Base-by-base conservation (phyloP, 2,797 vertebrate species). In the Molossus alvarezi region DNA sequence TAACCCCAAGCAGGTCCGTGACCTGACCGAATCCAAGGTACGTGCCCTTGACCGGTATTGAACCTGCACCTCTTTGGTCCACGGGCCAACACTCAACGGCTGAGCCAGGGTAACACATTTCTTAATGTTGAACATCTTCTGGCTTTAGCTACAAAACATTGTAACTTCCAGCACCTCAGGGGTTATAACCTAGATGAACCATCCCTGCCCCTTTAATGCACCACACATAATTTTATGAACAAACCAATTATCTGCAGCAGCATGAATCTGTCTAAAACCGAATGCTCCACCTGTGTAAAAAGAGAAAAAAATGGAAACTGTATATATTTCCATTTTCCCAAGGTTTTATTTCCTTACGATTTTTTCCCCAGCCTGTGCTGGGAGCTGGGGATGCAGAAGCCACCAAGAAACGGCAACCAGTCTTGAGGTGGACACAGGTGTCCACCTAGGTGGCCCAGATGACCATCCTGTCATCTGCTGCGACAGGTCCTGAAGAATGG, bases 231-330 rank as follows among this genome's bases (percentile, higher is more conserved):
- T 69, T 84, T 88, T 81, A 85, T 11, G 20, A 71, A 79, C 75
- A 58, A 76, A 48, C 62, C 27, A 75, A 58, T 79, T 55, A 55
- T 60, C 20, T 29, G 33, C 27, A n/a, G 21, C 69, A 20, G 9
- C 9, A 20, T 27, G 72, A 53, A 25, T 71, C 25, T 27, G 71
- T 72, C 69, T 90, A 25, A 75, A 75, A 81, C 27, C 45, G 71
- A 48, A 58, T 53, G 25, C 41, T 84, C 75, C 37, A 11, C 64
- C 2, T 20, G 21, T 58, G 20, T 64, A 62, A 45, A 82, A 65
- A 85, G 69, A 79, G 18, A 37, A 58, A 86, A 88, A 72, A 72
- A 9, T 9, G 8, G 67, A 94, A 94, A 73, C 64, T 5, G 6
- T 18, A 14, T 9, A 1, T 27, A 45, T 76, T 80, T 92, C 71